phyloP scores from a whole-genome alignment of 2,797 vertebrate species.

The Tarsius wallacei region DNA sequence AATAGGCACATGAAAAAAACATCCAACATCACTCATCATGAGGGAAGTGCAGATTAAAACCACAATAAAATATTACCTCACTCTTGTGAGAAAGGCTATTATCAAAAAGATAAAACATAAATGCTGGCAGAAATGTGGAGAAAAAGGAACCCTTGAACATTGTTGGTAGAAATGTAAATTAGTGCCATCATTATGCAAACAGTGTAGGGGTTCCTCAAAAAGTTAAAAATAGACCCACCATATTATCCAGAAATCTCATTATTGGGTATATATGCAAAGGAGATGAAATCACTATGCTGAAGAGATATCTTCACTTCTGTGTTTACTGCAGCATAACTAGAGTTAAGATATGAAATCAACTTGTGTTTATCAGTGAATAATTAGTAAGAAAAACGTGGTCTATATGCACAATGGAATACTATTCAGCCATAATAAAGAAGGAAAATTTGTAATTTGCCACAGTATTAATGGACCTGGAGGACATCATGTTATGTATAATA shows the following conservation, averaged over 20 bases:
- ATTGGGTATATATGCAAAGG: not conserved
- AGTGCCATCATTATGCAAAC: not conserved
- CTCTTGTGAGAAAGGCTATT: not conserved
- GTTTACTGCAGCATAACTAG: not conserved
- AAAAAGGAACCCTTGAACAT: not conserved
- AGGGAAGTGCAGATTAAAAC: not conserved
- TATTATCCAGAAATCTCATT: not conserved
- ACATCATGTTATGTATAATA: not conserved
- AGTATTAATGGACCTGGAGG: not conserved
- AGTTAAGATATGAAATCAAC: not conserved
- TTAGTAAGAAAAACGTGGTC: not conserved
- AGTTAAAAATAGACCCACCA: not conserved
- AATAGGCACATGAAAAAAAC: not conserved
- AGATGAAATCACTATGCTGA: not conserved
- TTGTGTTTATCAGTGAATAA: not conserved
- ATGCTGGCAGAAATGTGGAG: not conserved
- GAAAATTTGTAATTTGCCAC: not conserved
- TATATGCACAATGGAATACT: not conserved
- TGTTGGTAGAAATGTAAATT: not conserved
- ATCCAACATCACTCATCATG: not conserved
- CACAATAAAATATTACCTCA: not conserved
- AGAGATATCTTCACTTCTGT: not conserved
- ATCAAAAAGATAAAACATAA: not conserved
- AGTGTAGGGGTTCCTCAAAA: not conserved
- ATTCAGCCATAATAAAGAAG: not conserved